Percentiles rank a stretch among this genome's conserved stretches.
Evolutionary conservation across 2,888 invertebrate species (phyloP).

Genomic region (Pandemis cinnamomeana): DNA sequence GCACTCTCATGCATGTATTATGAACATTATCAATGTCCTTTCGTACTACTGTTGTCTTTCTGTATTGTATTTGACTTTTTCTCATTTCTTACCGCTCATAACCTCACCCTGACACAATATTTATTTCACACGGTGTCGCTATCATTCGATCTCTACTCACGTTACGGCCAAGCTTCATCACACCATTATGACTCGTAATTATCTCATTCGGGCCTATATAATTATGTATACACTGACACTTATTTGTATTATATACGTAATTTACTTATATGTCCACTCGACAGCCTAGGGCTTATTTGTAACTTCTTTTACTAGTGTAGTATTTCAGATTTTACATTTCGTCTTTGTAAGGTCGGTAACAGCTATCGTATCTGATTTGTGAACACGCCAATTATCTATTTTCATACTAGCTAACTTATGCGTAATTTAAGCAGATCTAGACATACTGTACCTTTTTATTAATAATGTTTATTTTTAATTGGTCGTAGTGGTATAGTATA

Average conservation of each 20-base stretch:
- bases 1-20: slow-evolving; percentile 69
- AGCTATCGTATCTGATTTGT: slow-evolving; percentile 62
- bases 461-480: slow-evolving; percentile 45
- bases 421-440: slow-evolving; percentile 63
- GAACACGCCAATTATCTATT: slow-evolving; percentile 73
- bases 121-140: slow-evolving; percentile 62
- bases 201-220: slow-evolving; percentile 52
- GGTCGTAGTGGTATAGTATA: slow-evolving; percentile 51
- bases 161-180: slow-evolving; percentile 61
- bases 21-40: slow-evolving; percentile 52
- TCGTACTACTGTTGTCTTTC: slow-evolving; percentile 37
- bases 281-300: slow-evolving; percentile 68
- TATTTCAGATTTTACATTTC: slow-evolving; percentile 65
- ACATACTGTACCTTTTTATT: slow-evolving; percentile 52
- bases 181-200: slow-evolving; percentile 55
- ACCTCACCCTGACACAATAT: slow-evolving; percentile 73
- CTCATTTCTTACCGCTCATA: slow-evolving; percentile 75
- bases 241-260: slow-evolving; percentile 59
- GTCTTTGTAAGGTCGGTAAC: slow-evolving; percentile 63
- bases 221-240: slow-evolving; percentile 56
- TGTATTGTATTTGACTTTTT: slow-evolving; percentile 63
- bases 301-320: slow-evolving; percentile 76
- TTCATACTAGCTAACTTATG: slow-evolving; percentile 68
- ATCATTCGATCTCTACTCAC: slow-evolving; percentile 64
- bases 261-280: slow-evolving; percentile 57